Base-by-base conservation (phyloP, 2,113 vertebrate genomes). In the Oncorhynchus mykiss region DNA sequence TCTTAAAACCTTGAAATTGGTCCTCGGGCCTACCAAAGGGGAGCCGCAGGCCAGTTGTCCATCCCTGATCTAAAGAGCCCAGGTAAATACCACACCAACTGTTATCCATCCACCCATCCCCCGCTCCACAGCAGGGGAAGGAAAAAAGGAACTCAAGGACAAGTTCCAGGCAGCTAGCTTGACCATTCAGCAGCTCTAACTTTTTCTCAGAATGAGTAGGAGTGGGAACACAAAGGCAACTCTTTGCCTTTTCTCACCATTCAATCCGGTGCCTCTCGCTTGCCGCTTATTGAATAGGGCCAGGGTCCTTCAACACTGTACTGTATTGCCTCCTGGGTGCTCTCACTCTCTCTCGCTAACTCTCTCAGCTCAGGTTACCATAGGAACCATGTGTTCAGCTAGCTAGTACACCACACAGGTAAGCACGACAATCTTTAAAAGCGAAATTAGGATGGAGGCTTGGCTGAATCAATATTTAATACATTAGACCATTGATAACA, bases 351-450 rank as follows among this genome's bases (percentile, higher is more conserved):
- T 13, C 66, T 67, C 29, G 4, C 16, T 27, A 29, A 67, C 24
- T 45, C 66, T 39, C 73, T 60, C 65, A 22, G 71, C 20, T 39
- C 9, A 16, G 12, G 71, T 73, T 62, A 24, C 59, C 71, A 73
- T 73, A 16, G 71, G 31, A 73, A 73, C 71, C 14, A 4, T 64
- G 11, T 22, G 31, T 39, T 39, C 31, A 70, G 45, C 16, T 54
- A 51, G 68, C 39, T 45, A 4, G 6, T 31, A 70, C 59, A 24
- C 13, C 59, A 9, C 59, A 62, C 59, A 62, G 59, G 5, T 62
- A 39, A 39, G 25, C 54, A 54, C 24, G 14, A 25, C 31, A 54
- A 18, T 25, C 39, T 48, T 71, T 48, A 27, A 71, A 29, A 27
- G 69, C 48, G 0, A 25, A 51, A 71, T 71, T 51, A 45, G 13